Conservation (phyloP, 2,797 vertebrate genomes). For the Sebastes oblongus region DNA sequence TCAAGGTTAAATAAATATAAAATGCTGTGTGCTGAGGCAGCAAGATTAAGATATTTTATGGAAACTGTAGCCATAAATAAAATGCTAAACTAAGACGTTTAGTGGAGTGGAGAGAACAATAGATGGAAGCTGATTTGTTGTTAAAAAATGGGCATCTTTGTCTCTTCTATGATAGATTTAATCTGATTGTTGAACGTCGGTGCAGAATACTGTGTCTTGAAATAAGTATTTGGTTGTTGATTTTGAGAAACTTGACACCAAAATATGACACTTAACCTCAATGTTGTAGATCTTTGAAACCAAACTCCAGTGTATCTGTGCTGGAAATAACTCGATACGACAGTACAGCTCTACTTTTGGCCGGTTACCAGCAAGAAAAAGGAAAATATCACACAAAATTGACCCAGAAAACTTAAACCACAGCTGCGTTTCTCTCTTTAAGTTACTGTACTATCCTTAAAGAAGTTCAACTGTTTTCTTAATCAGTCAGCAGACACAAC, state of each 20-base stretch:
- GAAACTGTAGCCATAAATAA: background rate
- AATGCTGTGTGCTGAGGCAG: background rate
- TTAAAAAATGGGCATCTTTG: background rate
- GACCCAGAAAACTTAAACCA: background rate
- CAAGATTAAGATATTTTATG: background rate
- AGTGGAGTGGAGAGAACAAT: background rate
- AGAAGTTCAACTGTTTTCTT: slow-evolving; percentile 15
- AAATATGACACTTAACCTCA: background rate
- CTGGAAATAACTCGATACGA: background rate
- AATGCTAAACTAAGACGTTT: background rate
- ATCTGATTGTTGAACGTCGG: background rate
- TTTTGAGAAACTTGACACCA: background rate
- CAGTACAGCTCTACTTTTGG: background rate
- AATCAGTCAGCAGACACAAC: slow-evolving; percentile 20
- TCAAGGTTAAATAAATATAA: background rate
- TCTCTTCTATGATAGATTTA: background rate
- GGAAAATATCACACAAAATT: background rate
- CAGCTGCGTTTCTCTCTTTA: background rate
- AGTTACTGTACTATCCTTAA: background rate
- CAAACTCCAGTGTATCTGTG: background rate
- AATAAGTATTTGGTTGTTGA: background rate
- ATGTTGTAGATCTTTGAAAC: no score
- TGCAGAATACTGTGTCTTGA: background rate
- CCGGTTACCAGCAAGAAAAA: background rate
- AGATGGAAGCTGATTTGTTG: background rate